Conservation (phyloP, 2,113 vertebrate species). For the Pelecanoides urinatrix region DNA sequence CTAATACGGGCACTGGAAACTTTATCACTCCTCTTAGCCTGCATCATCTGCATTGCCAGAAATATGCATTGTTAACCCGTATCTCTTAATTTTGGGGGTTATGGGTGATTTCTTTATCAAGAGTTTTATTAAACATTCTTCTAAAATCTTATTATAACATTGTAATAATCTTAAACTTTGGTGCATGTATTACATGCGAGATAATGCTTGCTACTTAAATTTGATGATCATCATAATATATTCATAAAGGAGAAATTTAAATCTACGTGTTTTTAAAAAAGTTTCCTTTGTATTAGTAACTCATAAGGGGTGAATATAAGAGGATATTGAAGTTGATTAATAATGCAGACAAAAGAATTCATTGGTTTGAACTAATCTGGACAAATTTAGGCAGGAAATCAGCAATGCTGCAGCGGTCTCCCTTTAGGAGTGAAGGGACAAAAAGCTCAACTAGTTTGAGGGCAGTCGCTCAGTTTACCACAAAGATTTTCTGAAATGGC, state of each 20-base stretch:
- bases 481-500: background rate
- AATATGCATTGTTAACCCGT: background rate
- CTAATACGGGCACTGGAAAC: background rate
- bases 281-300: background rate
- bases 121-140: background rate
- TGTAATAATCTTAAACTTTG: background rate
- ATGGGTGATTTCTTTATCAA: background rate
- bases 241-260: background rate
- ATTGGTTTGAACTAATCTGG: background rate
- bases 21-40: background rate
- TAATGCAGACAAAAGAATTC: background rate
- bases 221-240: background rate
- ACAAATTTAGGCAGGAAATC: background rate
- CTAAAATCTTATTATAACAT: background rate
- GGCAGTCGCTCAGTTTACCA: background rate
- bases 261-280: accelerated
- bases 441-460: background rate
- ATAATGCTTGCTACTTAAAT: background rate
- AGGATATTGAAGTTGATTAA: background rate
- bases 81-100: background rate
- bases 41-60: background rate
- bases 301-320: background rate
- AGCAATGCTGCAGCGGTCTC: background rate
- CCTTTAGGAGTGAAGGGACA: background rate
- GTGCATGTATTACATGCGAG: background rate